Evolutionary conservation across 2,888 invertebrate species (phyloP).

Genomic region (Pristionchus japonicus): DNA sequence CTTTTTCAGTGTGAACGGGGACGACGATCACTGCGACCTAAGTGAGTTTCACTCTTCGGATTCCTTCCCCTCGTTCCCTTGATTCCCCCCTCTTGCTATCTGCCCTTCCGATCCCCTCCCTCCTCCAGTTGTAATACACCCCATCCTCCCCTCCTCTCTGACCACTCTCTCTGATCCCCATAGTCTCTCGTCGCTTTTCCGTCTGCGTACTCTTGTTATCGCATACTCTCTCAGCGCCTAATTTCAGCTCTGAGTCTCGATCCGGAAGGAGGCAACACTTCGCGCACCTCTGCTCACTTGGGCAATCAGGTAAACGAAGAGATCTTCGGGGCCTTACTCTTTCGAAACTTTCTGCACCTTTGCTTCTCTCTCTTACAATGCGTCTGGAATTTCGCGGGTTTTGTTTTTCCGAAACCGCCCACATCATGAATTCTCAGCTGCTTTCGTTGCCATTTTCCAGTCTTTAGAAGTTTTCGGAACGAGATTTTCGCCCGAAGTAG

Average conservation of each 20-base stretch:
- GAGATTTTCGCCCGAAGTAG: neutral
- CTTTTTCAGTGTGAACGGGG: conserved; percentile 45
- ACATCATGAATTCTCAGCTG: neutral
- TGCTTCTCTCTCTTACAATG: neutral
- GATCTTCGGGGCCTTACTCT: neutral
- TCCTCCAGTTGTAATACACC: conserved; percentile 28
- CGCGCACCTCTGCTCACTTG: neutral
- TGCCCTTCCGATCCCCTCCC: conserved; percentile 39
- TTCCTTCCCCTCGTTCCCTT: neutral
- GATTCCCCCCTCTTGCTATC: neutral
- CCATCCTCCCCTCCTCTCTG: neutral
- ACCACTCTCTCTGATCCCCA: neutral
- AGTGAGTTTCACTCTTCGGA: neutral
- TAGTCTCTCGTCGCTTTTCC: conserved; percentile 1
- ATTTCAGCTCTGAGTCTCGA: conserved; percentile 37
- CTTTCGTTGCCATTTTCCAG: neutral
- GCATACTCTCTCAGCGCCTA: conserved; percentile 26
- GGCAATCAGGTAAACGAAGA: conserved; percentile 15
- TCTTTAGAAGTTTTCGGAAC: neutral
- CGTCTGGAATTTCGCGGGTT: neutral
- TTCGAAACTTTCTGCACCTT: neutral
- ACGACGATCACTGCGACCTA: conserved; percentile 30
- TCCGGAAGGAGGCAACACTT: conserved; percentile 27
- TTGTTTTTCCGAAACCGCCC: neutral
- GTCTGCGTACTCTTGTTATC: conserved; percentile 34